Evolutionary conservation across 1,140 invertebrate genomes (phyloP).

Genomic region (Wasmannia auropunctata): DNA sequence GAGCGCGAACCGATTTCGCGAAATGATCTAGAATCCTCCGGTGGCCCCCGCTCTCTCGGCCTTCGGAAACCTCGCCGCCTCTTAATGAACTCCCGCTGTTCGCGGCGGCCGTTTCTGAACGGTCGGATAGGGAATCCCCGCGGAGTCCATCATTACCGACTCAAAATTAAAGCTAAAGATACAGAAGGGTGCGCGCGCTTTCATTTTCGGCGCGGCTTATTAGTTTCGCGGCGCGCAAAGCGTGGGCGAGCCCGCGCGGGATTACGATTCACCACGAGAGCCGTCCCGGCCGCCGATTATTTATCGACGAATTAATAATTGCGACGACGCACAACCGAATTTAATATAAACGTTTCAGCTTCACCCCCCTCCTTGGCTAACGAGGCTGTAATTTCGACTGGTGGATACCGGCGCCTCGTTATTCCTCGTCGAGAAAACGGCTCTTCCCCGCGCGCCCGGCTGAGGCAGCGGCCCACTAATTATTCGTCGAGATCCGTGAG

Average conservation of each 20-base stretch:
- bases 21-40: constrained; percentile 40
- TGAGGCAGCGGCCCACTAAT: constrained; percentile 65
- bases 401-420: constrained; percentile 34
- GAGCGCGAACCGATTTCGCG: constrained; percentile 7
- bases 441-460: background rate
- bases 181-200: constrained; percentile 52
- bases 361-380: background rate
- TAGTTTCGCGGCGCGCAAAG: constrained; percentile 65
- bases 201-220: constrained; percentile 63
- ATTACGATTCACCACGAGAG: constrained; percentile 7
- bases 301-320: constrained; percentile 47
- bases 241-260: constrained; percentile 40
- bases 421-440: constrained; percentile 34
- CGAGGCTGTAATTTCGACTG: constrained; percentile 43
- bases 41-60: constrained; percentile 5
- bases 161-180: constrained; percentile 76
- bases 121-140: constrained; percentile 64
- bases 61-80: constrained; percentile 58
- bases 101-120: constrained; percentile 63
- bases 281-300: constrained; percentile 21
- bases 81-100: constrained; percentile 76
- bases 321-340: constrained; percentile 28
- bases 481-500: constrained; percentile 68
- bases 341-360: constrained; percentile 36
- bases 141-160: constrained; percentile 74